These are phyloP conservation scores for Nycticorax nycticorax DNA, from an alignment of 2,113 vertebrate species.

Conservation along the genomic window DNA sequence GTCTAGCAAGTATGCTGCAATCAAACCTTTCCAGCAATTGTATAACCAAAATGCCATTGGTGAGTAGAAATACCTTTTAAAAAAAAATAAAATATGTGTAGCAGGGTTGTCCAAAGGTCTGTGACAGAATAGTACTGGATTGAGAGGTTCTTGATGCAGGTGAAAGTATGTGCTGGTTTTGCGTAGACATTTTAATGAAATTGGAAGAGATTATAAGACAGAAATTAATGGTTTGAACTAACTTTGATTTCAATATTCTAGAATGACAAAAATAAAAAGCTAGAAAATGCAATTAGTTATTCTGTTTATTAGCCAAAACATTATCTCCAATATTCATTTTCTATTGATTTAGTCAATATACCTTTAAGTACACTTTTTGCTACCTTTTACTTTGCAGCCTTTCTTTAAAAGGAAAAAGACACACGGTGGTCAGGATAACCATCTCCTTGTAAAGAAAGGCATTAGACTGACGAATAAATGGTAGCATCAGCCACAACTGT, in stretches of 20 bases:
- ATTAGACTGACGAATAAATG: background rate
- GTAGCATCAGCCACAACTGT: background rate
- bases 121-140: background rate
- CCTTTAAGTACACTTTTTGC: background rate
- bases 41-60: constrained; percentile 67
- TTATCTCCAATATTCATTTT: background rate
- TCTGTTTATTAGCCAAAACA: background rate
- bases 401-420: background rate
- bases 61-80: constrained; percentile 17
- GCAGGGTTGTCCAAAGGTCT: background rate
- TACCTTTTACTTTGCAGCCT: background rate
- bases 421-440: background rate
- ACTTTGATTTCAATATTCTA: background rate
- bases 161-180: background rate
- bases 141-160: background rate
- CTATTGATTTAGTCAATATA: background rate
- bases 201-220: background rate
- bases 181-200: background rate
- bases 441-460: background rate
- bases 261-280: background rate
- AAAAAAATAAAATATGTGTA: background rate
- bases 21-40: constrained; percentile 67
- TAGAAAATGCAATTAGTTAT: background rate
- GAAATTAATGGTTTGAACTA: background rate
- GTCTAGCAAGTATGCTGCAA: constrained; percentile 53